Conservation (phyloP, 2,113 vertebrate genomes). For the Euleptes europaea region DNA sequence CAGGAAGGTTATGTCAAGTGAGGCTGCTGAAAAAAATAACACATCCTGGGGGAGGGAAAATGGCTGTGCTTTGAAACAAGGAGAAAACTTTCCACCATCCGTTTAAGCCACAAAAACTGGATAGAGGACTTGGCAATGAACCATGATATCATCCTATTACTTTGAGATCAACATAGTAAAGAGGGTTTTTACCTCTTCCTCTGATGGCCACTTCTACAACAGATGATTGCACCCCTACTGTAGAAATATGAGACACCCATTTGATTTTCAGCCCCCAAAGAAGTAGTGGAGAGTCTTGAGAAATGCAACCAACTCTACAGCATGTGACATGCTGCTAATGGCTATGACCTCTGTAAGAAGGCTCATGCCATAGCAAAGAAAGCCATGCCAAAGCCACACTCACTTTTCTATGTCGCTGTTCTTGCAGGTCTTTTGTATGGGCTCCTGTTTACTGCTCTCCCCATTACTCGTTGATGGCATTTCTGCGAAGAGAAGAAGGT, state of each 20-base stretch:
- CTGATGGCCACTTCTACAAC: not conserved
- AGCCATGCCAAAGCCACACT: constrained; percentile 60
- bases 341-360: not conserved
- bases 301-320: too few relatives aligned
- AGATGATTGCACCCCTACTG: not conserved
- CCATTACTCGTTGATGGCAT: constrained; percentile 99
- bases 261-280: not conserved
- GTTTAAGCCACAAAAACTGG: not conserved
- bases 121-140: not conserved
- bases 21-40: constrained; percentile 8
- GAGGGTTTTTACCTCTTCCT: not conserved
- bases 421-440: constrained; percentile 96
- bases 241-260: not conserved
- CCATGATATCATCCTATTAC: not conserved
- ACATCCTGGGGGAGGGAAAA: not conserved
- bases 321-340: not conserved
- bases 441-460: constrained; percentile 93
- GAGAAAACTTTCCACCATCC: not conserved
- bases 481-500: constrained; percentile 73
- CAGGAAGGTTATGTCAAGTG: not conserved
- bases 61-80: not conserved
- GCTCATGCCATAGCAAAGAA: not conserved
- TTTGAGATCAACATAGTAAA: not conserved
- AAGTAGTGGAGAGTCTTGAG: not conserved
- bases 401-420: constrained; percentile 99